Percentiles rank a stretch among this genome's conserved stretches.
Evolutionary conservation across 1,140 invertebrate genomes (phyloP).

Genomic region (Drosophila murphyi): DNA sequence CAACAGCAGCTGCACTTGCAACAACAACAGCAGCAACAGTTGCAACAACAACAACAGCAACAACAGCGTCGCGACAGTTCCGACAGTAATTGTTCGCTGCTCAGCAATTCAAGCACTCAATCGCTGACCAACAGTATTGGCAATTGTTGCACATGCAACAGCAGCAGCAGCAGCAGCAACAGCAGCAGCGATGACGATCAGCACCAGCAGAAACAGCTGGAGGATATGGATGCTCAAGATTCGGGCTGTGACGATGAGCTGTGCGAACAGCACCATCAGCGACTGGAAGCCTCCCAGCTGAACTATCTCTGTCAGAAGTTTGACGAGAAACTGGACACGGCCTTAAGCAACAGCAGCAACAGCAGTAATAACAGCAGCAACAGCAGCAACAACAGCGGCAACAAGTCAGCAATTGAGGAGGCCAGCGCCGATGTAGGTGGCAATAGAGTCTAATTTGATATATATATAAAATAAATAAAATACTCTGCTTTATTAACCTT

Average conservation of each 20-base stretch:
- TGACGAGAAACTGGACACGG: conserved; percentile 80
- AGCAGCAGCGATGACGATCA: conserved; percentile 37
- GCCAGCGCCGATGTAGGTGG: conserved; percentile 68
- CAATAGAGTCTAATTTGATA: conserved; percentile 2
- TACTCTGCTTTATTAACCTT: too few species aligned
- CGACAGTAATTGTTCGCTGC: conserved; percentile 79
- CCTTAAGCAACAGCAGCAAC: conserved; percentile 41
- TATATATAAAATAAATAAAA: too few species aligned
- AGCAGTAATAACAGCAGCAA: conserved; percentile 25
- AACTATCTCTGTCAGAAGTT: conserved; percentile 84
- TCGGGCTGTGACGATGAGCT: conserved; percentile 88
- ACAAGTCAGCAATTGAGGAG: conserved; percentile 58
- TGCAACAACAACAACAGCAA: conserved; percentile 61
- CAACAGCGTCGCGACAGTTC: conserved; percentile 80
- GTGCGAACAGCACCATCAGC: conserved; percentile 70
- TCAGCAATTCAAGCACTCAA: conserved; percentile 79
- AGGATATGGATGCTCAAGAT: conserved; percentile 84
- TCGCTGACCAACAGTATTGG: conserved; percentile 48
- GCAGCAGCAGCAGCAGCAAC: conserved; percentile 31
- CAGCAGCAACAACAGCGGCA: conserved; percentile 27
- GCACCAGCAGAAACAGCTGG: conserved; percentile 51
- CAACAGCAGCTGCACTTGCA: conserved; percentile 59
- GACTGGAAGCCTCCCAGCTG: conserved; percentile 65
- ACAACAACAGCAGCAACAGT: conserved; percentile 50
- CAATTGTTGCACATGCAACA: conserved; percentile 74